Percentiles rank a stretch among this genome's conserved stretches.
These are phyloP conservation scores for Bombus consobrinus DNA, from an alignment of 1,140 invertebrate species.

Conservation along the genomic window DNA sequence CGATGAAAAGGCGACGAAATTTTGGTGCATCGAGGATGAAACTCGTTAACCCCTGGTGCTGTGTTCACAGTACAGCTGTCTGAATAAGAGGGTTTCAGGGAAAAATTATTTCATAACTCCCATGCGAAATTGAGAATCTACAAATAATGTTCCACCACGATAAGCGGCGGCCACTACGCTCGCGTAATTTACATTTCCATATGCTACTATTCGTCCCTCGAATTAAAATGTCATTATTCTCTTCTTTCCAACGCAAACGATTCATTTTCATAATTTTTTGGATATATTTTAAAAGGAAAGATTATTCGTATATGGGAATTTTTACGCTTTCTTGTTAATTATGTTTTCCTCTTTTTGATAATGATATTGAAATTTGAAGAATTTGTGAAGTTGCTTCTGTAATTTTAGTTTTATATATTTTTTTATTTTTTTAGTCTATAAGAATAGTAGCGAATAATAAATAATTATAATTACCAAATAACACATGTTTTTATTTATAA, in stretches of 20 bases:
- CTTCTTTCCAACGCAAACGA: not conserved
- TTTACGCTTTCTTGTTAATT: no score
- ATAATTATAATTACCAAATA: no score
- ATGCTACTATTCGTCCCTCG: not conserved
- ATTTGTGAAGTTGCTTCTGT: not conserved
- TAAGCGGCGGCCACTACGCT: constrained; percentile 21
- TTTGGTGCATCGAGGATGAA: constrained; percentile 54
- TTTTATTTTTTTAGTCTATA: no score
- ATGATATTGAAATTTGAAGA: not conserved
- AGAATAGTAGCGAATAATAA: no score
- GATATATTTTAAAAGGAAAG: not conserved
- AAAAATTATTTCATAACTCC: constrained; percentile 60
- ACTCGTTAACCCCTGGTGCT: constrained; percentile 62
- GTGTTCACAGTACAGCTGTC: constrained; percentile 60
- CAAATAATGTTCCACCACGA: constrained; percentile 58
- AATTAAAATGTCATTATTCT: not conserved
- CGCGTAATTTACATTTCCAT: not conserved
- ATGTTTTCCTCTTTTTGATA: not conserved
- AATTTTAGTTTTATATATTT: not conserved
- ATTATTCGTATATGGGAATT: no score
- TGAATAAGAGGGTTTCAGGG: constrained; percentile 58
- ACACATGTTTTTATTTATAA: no score
- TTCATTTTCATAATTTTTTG: not conserved
- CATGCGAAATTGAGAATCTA: constrained; percentile 51
- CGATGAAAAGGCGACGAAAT: constrained; percentile 49